phyloP scores from a whole-genome alignment of 2,113 vertebrate species.

The Prunella fulvescens region DNA sequence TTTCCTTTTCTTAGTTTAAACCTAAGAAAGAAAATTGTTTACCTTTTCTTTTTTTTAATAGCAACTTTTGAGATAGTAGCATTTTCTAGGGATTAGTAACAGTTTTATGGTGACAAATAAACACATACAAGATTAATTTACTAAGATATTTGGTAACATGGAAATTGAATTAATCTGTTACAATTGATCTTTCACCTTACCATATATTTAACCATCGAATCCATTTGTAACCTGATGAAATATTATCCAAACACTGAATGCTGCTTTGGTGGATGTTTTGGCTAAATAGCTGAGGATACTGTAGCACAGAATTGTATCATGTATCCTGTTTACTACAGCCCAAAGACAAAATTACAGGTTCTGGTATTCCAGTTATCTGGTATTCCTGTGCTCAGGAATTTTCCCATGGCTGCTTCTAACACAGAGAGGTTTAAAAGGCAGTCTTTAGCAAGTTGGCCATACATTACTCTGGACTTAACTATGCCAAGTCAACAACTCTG shows the following conservation, averaged over 20 bases:
- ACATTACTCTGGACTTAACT: not conserved
- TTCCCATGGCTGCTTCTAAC: conserved; percentile 49
- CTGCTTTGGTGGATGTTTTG: conserved; percentile 46
- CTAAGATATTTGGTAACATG: not conserved
- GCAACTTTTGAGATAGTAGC: not conserved
- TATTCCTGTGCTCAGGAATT: conserved; percentile 40
- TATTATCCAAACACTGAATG: conserved; percentile 23
- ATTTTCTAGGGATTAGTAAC: not conserved
- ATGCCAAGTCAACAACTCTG: not conserved
- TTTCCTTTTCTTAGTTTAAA: not conserved
- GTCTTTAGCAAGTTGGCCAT: not conserved
- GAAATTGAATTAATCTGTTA: not conserved
- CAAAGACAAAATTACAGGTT: conserved; percentile 51
- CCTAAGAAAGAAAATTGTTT: conserved; percentile 1
- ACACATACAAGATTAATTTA: not conserved
- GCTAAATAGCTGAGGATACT: conserved; percentile 55
- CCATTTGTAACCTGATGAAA: conserved; percentile 57
- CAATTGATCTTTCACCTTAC: conserved; percentile 40
- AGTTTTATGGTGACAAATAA: not conserved
- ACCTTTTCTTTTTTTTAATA: not conserved
- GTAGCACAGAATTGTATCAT: conserved; percentile 25
- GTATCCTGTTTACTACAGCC: conserved; percentile 23
- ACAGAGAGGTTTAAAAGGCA: not conserved
- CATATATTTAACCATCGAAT: conserved; percentile 44
- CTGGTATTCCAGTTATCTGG: conserved; percentile 53